Evolutionary conservation across 2,797 vertebrate genomes (phyloP), one percentile per base, ranked within the genome.

Genomic region (Enteromius paludinosus): DNA sequence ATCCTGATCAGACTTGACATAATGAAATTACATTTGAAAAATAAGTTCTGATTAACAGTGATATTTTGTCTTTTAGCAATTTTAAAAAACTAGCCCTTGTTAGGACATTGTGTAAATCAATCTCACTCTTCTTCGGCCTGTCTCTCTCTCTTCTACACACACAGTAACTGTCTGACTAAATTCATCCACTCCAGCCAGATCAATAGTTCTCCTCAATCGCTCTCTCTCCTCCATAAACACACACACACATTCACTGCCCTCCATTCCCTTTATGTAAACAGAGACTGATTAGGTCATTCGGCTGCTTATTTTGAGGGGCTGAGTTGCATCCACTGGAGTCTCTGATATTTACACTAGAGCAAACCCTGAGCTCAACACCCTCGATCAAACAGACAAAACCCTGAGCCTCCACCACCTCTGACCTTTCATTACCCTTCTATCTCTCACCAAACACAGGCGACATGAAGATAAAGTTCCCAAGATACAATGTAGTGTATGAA

Each of bases 291-390:
- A 85, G 90, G 85, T 93, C 86, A 88, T 93, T 92, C 89, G 83
- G 82, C 83, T 84, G 87, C 87, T 91, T 92, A 90, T 89, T 93
- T 91, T 92, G 89, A 90, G 90, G 85, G 88, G 70, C 86, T 89
- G 85, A 56, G 8, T 84, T 88, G 89, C 88, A 88, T 88, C 88
- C 86, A 81, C 87, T 38, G 66, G 25, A 70, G 79, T 61, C 56
- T 71, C 38, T 83, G 73, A 56, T 83, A 77, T 83, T 83, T 83
- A 77, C 52, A 78, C 79, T 38, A 75, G 78, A 88, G 82, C 52
- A 83, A 38, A 65, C 38, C 49, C 49, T 65, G 79, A 65, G 59
- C 80, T 74, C 71, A 52, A 82, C 33, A 45, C 15, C 38, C 72
- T 56, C 18, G 8, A 70, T 66, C 35, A 75, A 73, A 81, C 54